Percentiles rank a stretch among this genome's conserved stretches.
phyloP scores from a whole-genome alignment of 2,888 invertebrate genomes.

The Catocala nupta region DNA sequence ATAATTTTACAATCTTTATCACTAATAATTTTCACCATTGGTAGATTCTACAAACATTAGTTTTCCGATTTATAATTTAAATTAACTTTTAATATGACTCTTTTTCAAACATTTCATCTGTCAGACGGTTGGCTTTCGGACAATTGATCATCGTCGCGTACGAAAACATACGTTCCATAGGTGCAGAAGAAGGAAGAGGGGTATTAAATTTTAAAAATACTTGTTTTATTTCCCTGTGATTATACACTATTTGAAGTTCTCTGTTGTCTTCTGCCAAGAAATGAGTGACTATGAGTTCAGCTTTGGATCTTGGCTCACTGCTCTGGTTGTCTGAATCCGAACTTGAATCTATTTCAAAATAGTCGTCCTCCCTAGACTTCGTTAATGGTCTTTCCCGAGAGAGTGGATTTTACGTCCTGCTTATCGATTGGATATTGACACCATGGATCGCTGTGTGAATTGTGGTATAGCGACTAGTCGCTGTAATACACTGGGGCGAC shows the following conservation, averaged over 20 bases:
- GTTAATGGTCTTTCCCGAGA: conserved; percentile 6
- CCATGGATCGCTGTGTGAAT: too few relatives aligned
- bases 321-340: conserved; percentile 22
- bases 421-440: too few relatives aligned
- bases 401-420: conserved; percentile 10
- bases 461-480: too few relatives aligned
- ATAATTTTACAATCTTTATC: too few relatives aligned
- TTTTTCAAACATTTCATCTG: conserved; percentile 5
- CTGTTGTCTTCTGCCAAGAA: conserved; percentile 24
- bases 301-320: conserved; percentile 19
- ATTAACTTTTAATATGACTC: conserved; percentile 1
- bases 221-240: conserved; percentile 18
- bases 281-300: conserved; percentile 15
- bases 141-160: conserved; percentile 22
- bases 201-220: conserved; percentile 25
- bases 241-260: conserved; percentile 19
- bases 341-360: conserved; percentile 22
- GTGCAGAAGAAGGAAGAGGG: conserved; percentile 19
- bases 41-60: neutral
- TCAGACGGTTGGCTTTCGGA: conserved; percentile 4
- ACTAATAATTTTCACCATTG: too few relatives aligned
- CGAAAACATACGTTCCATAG: conserved; percentile 21
- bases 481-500: too few relatives aligned
- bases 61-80: conserved; percentile 3
- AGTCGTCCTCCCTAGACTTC: conserved; percentile 20